A percentile compares a stretch with the other conserved stretches of the same genome.
Evolutionary conservation across 2,113 vertebrate species (phyloP).

Genomic region (Rousettus leschenaultii): DNA sequence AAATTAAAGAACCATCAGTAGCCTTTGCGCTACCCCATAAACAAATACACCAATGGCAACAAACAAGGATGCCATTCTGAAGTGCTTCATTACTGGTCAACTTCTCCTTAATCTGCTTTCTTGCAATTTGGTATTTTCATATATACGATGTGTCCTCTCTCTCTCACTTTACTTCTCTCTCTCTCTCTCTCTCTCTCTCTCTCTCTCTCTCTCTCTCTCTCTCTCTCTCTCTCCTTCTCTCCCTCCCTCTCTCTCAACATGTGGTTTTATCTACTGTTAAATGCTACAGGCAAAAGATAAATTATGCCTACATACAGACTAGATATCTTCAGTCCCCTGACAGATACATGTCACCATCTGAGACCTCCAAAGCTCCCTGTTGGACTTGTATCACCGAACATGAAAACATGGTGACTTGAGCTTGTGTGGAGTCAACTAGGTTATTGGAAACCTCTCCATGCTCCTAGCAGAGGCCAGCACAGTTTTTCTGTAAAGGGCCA

Average conservation of each 20-base stretch:
- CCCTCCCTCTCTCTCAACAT: neutral
- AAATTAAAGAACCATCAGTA: neutral
- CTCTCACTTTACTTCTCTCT: neutral
- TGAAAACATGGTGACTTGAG: neutral
- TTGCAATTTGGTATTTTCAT: neutral
- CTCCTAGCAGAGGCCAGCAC: neutral
- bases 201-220: neutral
- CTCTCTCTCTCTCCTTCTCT: neutral
- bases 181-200: neutral
- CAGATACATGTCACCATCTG: fast-evolving
- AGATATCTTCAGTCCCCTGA: neutral
- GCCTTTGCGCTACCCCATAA: neutral
- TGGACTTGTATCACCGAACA: neutral
- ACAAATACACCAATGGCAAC: neutral
- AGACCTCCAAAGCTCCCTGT: neutral
- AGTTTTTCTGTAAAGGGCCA: neutral
- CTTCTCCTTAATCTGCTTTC: neutral
- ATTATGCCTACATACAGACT: neutral
- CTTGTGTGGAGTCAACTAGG: neutral
- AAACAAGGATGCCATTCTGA: neutral
- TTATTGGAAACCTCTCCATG: neutral
- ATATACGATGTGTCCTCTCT: neutral
- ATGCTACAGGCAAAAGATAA: neutral
- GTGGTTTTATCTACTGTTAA: neutral
- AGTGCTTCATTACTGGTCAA: neutral